Percentiles rank a stretch among this genome's conserved stretches.
These are phyloP conservation scores for Struthidea cinerea DNA, from an alignment of 2,113 vertebrate species.

Conservation along the genomic window DNA sequence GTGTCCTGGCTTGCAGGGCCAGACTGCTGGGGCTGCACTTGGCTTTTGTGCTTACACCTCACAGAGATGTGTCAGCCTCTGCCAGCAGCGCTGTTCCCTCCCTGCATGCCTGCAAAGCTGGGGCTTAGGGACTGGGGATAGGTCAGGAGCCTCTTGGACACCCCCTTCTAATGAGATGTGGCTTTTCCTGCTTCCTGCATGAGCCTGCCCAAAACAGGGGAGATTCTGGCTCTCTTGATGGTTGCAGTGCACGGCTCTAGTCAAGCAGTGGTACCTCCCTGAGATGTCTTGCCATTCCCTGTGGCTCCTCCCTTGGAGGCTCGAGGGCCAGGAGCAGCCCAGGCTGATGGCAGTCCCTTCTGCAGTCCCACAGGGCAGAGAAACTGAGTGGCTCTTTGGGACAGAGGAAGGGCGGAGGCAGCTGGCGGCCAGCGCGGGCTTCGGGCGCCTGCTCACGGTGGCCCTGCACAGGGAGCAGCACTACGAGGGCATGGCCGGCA, in stretches of 20 bases:
- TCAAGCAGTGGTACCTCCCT: neutral
- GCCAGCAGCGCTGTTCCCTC: neutral
- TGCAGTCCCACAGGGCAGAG: conserved; percentile 91
- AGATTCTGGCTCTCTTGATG: neutral
- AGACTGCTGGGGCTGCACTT: neutral
- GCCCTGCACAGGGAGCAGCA: conserved; percentile 90
- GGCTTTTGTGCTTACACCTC: neutral
- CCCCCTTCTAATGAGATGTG: accelerated
- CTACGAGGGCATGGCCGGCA: conserved; percentile 86
- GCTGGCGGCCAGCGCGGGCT: conserved; percentile 83
- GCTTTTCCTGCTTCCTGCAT: neutral
- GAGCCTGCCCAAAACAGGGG: neutral
- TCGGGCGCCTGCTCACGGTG: conserved; percentile 83
- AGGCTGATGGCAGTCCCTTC: neutral
- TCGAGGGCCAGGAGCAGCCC: accelerated
- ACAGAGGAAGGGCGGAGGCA: conserved; percentile 86
- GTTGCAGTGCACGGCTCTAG: accelerated
- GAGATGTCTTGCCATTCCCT: neutral
- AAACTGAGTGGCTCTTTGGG: conserved; percentile 94
- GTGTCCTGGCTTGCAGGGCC: neutral
- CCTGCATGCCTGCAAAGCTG: neutral
- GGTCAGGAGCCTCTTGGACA: neutral
- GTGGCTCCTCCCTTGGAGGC: neutral
- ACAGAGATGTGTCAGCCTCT: accelerated
- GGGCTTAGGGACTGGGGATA: neutral